These are phyloP conservation scores for Melanotus villosus DNA, from an alignment of 2,888 invertebrate species.

Conservation along the genomic window DNA sequence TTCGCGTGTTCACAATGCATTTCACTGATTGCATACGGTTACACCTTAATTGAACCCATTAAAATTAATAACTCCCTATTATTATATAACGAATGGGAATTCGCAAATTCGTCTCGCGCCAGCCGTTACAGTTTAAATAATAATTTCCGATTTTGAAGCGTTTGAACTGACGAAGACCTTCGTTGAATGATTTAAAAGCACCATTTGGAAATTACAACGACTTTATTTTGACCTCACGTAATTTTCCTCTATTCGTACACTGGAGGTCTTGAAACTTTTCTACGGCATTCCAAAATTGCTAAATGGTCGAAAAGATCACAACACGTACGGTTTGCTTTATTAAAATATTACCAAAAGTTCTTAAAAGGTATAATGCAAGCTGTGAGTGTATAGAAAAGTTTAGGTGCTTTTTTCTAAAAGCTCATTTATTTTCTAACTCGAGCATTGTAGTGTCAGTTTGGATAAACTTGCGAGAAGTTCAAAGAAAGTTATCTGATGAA, in stretches of 20 bases:
- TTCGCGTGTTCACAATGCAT: slow-evolving; percentile 2
- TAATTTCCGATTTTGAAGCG: too few relatives aligned
- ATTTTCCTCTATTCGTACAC: too few relatives aligned
- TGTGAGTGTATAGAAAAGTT: slow-evolving; percentile 31
- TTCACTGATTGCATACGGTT: not conserved
- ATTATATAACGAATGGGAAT: not conserved
- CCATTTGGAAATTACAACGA: too few relatives aligned
- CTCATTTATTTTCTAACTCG: slow-evolving; percentile 44
- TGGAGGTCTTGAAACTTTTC: too few relatives aligned
- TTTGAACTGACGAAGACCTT: too few relatives aligned
- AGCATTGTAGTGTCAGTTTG: slow-evolving; percentile 43
- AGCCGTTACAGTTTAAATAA: too few relatives aligned
- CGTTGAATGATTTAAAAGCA: too few relatives aligned
- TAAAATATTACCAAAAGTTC: slow-evolving; percentile 34
- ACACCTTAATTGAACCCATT: slow-evolving; percentile 1
- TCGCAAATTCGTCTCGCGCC: not conserved
- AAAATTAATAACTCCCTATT: not conserved
- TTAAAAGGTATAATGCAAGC: slow-evolving; percentile 33
- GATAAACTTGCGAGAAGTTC: slow-evolving; percentile 40
- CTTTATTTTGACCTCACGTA: too few relatives aligned
- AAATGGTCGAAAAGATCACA: too few relatives aligned
- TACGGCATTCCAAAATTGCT: too few relatives aligned
- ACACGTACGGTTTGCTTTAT: slow-evolving; percentile 9
- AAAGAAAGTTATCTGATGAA: slow-evolving; percentile 40
- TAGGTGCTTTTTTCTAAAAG: slow-evolving; percentile 32